Evolutionary conservation across 2,797 vertebrate genomes (phyloP), one percentile per base, ranked within the genome.

Genomic region (Chaetodon trifasciatus): DNA sequence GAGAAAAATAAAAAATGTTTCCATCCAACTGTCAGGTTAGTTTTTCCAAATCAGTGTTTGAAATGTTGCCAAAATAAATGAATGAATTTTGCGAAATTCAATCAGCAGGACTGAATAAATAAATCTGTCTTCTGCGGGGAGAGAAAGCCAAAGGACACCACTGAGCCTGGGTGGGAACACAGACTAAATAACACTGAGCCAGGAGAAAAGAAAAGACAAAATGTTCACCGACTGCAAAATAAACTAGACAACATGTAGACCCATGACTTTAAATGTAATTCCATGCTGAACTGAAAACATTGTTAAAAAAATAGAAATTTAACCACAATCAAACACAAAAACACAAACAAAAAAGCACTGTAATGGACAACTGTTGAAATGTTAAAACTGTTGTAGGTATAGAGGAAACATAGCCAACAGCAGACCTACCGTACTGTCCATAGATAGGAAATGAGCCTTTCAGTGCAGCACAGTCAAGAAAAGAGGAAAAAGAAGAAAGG

Each of bases 401-500:
- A 82, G 57, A 76, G 2, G 35, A 81, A 40, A 83, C 47, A 81
- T 69, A 83, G 74, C 62, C 61, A 76, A 69, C 40, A 62, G 86
- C 35, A 79, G 78, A 94, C 95, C 92, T 96, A 96, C 95, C 96
- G 89, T 95, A 96, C 88, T 94, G 95, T 95, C 96, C 96, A 86
- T 96, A 96, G 88, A 92, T 94, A 61, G 95, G 95, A 93, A 96
- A 93, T 44, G 95, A 95, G 88, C 96, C 94, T 96, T 94, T 93
- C 74, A 89, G 83, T 56, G 93, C 93, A 91, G 92, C 92, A 83
- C 63, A 83, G 89, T 62, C 69, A 86, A 60, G 65, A 72, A 75
- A 67, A 81, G 74, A 74, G 49, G 60, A 60, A 42, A 73, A 47
- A 46, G 8, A 37, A 78, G 40, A 70, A 39, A 84, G 49, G 47